Conservation (phyloP, 2,113 vertebrate species). For the Phyllostomus hastatus region DNA sequence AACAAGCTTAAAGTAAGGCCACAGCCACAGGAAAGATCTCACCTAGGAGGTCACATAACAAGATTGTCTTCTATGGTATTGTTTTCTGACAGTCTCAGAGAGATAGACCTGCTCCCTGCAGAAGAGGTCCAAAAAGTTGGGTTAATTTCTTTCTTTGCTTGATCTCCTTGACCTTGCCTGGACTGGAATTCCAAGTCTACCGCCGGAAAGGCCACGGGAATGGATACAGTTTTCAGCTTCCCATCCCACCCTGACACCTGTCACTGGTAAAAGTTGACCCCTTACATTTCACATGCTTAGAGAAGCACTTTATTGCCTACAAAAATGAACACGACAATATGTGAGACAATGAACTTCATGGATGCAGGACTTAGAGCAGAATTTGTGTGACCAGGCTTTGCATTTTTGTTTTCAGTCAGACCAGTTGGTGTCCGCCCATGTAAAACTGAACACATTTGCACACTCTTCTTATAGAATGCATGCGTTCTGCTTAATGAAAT, state of each 20-base stretch:
- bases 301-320: neutral
- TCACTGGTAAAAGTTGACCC: neutral
- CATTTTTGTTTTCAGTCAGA: neutral
- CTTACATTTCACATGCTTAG: neutral
- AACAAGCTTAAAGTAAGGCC: neutral
- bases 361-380: neutral
- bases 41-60: neutral
- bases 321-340: neutral
- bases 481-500: neutral
- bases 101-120: neutral
- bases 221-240: neutral
- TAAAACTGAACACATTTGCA: neutral
- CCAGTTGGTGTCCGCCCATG: neutral
- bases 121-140: neutral
- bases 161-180: neutral
- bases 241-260: neutral
- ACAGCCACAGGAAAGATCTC: neutral
- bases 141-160: neutral
- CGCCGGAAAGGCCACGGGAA: neutral
- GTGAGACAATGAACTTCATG: neutral
- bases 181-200: neutral
- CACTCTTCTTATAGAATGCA: neutral
- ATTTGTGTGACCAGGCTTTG: neutral
- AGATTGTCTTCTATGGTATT: neutral
- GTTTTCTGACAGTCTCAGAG: neutral